A percentile compares a stretch with the other conserved stretches of the same genome.
phyloP scores from a whole-genome alignment of 2,797 vertebrate species.

The Hippopotamyrus pictus region DNA sequence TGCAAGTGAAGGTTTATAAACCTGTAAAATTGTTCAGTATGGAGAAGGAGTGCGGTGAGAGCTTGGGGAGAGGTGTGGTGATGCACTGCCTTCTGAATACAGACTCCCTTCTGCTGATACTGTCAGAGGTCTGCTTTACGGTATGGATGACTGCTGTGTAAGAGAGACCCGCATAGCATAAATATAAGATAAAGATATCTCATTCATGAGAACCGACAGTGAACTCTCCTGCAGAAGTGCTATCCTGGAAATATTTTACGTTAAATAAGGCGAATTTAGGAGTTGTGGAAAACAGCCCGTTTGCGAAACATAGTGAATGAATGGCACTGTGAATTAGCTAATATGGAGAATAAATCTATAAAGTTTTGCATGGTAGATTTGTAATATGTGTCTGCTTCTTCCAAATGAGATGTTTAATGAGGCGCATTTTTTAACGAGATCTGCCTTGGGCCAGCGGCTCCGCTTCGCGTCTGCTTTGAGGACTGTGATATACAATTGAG shows the following conservation, averaged over 20 bases:
- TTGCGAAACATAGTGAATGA: background rate
- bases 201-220: background rate
- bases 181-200: constrained; percentile 5
- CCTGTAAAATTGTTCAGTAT: background rate
- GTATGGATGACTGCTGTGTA: background rate
- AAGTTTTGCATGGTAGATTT: background rate
- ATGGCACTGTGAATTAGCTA: background rate
- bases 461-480: background rate
- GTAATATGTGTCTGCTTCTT: background rate
- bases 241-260: background rate
- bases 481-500: background rate
- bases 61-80: background rate
- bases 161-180: background rate
- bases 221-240: background rate
- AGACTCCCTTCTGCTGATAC: background rate
- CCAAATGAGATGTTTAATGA: background rate
- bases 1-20: background rate
- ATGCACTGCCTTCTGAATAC: background rate
- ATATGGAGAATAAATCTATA: background rate
- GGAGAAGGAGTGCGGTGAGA: background rate
- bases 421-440: background rate
- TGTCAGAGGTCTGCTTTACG: background rate
- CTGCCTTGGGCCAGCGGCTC: background rate
- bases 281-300: background rate
- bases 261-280: background rate